Evolutionary conservation across 2,888 invertebrate species (phyloP).

Genomic region (Erannis defoliaria): DNA sequence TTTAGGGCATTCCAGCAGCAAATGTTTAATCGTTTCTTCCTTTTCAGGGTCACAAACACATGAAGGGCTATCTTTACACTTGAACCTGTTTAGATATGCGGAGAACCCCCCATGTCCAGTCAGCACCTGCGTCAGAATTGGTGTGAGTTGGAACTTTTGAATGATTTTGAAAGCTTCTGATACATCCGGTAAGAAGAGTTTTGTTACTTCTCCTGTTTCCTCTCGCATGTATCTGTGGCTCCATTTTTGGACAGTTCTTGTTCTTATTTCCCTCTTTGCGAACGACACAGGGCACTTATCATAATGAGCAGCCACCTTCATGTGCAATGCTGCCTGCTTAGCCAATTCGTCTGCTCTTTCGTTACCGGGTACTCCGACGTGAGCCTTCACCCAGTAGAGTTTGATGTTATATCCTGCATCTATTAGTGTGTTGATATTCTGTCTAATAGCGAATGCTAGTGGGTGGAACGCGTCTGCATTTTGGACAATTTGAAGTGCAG

Average conservation of each 20-base stretch:
- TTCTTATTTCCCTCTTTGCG: neutral
- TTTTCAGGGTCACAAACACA: too few species aligned
- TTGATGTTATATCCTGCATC: slow-evolving; percentile 14
- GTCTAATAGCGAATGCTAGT: slow-evolving; percentile 5
- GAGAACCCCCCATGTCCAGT: too few species aligned
- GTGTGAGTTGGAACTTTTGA: neutral
- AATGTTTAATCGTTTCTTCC: too few species aligned
- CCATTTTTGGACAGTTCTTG: neutral
- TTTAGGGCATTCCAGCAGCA: too few species aligned
- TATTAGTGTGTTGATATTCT: slow-evolving; percentile 6
- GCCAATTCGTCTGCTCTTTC: slow-evolving; percentile 24
- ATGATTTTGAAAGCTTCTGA: neutral
- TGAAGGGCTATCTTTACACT: too few species aligned
- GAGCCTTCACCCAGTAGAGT: too few species aligned
- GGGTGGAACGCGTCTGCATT: slow-evolving; percentile 25
- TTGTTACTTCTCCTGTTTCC: too few species aligned
- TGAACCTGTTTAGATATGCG: too few species aligned
- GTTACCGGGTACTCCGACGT: slow-evolving; percentile 1
- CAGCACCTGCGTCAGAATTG: slow-evolving; percentile 4
- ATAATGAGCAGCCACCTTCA: slow-evolving; percentile 7
- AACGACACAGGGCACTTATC: slow-evolving; percentile 7
- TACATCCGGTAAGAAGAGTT: neutral
- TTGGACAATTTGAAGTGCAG: too few species aligned
- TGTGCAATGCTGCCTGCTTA: too few species aligned
- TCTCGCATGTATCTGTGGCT: neutral